Evolutionary conservation across 2,797 vertebrate species (phyloP), one percentile per base, ranked within the genome.

Genomic region (Sebastes variabilis): DNA sequence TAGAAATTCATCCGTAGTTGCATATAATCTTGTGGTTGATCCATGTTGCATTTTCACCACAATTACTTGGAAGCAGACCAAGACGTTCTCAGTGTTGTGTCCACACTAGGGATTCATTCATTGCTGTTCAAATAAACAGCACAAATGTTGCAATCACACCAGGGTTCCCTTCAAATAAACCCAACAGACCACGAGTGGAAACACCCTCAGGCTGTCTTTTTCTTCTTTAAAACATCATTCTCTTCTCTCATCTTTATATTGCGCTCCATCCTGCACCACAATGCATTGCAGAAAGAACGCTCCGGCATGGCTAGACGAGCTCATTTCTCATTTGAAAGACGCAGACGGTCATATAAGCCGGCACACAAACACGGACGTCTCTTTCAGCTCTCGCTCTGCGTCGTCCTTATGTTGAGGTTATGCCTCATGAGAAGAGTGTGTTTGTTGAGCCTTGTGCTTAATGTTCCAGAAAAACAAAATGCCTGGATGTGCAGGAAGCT

Each of bases 321-420:
- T 83, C 52, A 4, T 76, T 87, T 68, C 76, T 77, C 77, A 77
- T 85, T 80, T 70, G 58, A 78, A 80, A 74, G 70, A 56, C 2
- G 22, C 32, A 73, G 72, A 68, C 16, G 2, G 18, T 22, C 60
- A 27, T 27, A 46, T 60, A 24, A 75, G 59, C 71, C 56, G 4
- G 14, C 2, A 25, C 56, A 49, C 81, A 83, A 65, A 79, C 84
- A 71, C 1, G 14, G 58, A 64, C 32, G 5, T 65, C 13, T 72
- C 69, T 60, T 38, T 69, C 72, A 61, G 25, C 62, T 42, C 20
- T 66, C 6, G 24, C 72, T 64, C 58, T 14, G 12, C 2, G 27
- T n/a, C 14, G 29, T 72, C 58, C 74, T 58, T 7, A 13, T 68
- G 69, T 32, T 3, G n/a, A 30, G 71, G 77, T 69, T 30, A 59